Conservation (phyloP, 1,140 invertebrate species). For the Macrobrachium rosenbergii region DNA sequence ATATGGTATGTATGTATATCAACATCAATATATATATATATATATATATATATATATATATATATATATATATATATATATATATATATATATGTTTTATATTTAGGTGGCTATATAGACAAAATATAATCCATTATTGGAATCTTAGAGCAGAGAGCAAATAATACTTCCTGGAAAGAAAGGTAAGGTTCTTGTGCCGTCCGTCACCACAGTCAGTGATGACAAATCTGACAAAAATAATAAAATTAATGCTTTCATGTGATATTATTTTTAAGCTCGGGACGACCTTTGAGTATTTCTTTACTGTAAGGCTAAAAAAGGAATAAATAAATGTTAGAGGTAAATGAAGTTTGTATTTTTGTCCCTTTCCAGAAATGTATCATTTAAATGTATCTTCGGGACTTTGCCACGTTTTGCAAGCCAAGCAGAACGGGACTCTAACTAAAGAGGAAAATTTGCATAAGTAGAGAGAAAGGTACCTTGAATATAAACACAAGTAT, state of each 20-base stretch:
- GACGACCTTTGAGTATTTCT: slow-evolving; percentile 12
- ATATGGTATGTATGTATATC: too few species aligned
- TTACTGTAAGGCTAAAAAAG: slow-evolving; percentile 4
- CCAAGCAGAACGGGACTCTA: too few species aligned
- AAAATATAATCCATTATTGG: too few species aligned
- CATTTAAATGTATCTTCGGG: not conserved
- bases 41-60: not conserved
- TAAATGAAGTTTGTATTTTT: not conserved
- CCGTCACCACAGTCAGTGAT: too few species aligned
- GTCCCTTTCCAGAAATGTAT: not conserved
- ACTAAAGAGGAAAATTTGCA: not conserved
- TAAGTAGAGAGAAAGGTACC: too few species aligned
- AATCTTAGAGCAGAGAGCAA: too few species aligned
- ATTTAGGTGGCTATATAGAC: not conserved
- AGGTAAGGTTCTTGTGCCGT: not conserved
- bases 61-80: not conserved
- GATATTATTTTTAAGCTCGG: slow-evolving; percentile 27
- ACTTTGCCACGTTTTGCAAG: too few species aligned
- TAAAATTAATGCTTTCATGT: slow-evolving; percentile 11
- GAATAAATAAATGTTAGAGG: slow-evolving; percentile 17
- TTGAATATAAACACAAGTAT: too few species aligned
- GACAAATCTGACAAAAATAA: too few species aligned
- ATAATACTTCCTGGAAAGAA: too few species aligned
- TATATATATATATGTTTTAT: not conserved
- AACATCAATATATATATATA: too few species aligned